Conservation (phyloP, 2,888 invertebrate species). For the Cheilosia variabilis region DNA sequence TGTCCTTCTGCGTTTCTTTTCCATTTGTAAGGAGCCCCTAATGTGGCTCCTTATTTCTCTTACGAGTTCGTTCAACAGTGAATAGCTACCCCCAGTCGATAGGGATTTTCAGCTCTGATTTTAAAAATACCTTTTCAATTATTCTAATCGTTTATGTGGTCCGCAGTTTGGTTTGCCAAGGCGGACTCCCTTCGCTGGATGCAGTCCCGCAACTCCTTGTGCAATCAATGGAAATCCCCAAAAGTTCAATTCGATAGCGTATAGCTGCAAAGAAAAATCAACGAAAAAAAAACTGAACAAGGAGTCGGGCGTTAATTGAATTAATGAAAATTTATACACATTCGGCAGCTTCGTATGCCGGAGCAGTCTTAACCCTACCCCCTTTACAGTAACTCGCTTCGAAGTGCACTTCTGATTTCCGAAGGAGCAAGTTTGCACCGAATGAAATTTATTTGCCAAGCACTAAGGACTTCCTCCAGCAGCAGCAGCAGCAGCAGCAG, state of each 20-base stretch:
- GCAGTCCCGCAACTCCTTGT: slow-evolving; percentile 21
- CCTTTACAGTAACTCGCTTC: slow-evolving; percentile 27
- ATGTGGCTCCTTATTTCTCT: slow-evolving; percentile 60
- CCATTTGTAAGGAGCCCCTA: slow-evolving; percentile 40
- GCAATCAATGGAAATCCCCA: slow-evolving; percentile 61
- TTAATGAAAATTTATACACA: slow-evolving; percentile 75
- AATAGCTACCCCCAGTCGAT: slow-evolving; percentile 13
- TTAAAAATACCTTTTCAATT: slow-evolving; percentile 71
- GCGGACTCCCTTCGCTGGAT: background rate
- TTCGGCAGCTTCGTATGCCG: slow-evolving; percentile 44
- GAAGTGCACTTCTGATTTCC: slow-evolving; percentile 72
- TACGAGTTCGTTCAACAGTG: slow-evolving; percentile 37
- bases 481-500: slow-evolving; percentile 17
- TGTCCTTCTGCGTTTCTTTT: slow-evolving; percentile 62
- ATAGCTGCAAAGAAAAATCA: background rate
- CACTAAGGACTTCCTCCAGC: slow-evolving; percentile 68
- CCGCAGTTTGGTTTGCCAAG: background rate
- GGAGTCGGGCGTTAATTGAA: slow-evolving; percentile 70
- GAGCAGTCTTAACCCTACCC: slow-evolving; percentile 54
- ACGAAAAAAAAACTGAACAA: background rate
- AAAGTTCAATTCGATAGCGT: slow-evolving; percentile 64
- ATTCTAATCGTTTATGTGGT: slow-evolving; percentile 67
- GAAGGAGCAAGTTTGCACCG: slow-evolving; percentile 70
- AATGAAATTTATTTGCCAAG: slow-evolving; percentile 73
- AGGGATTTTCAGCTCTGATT: slow-evolving; percentile 58